A percentile compares a stretch with the other conserved stretches of the same genome.
These are phyloP conservation scores for Magallana gigas DNA, from an alignment of 1,140 invertebrate genomes.

Conservation along the genomic window DNA sequence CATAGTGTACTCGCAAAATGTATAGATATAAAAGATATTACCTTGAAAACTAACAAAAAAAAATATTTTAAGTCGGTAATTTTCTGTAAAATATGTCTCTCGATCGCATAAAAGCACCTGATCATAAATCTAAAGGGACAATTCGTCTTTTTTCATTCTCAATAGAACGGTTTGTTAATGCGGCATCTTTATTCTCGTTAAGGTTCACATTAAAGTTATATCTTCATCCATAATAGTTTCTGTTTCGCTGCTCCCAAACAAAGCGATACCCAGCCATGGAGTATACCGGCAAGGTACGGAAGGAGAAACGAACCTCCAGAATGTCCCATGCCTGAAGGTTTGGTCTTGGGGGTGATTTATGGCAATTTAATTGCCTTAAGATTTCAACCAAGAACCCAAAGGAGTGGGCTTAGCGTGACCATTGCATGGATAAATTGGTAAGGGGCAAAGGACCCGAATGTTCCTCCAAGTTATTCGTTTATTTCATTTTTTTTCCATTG, in stretches of 20 bases:
- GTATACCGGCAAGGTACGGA: neutral
- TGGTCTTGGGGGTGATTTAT: neutral
- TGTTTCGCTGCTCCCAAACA: constrained; percentile 15
- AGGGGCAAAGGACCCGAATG: too few relatives aligned
- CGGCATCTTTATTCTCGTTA: constrained; percentile 34
- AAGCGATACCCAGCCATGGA: neutral
- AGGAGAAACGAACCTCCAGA: neutral
- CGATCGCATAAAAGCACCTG: neutral
- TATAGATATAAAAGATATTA: neutral
- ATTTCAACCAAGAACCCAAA: neutral
- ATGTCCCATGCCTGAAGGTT: neutral
- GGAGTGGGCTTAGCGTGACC: neutral
- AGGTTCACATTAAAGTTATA: constrained; percentile 37
- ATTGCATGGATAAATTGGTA: neutral
- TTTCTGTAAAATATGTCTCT: neutral
- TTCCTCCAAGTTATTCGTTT: too few relatives aligned
- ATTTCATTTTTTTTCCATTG: neutral
- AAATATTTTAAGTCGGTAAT: neutral
- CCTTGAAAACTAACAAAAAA: neutral
- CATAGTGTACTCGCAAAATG: too few relatives aligned
- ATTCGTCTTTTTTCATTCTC: constrained; percentile 28
- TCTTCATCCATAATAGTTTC: constrained; percentile 38
- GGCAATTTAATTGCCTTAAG: constrained; percentile 8
- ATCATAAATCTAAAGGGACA: constrained; percentile 25
- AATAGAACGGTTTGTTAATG: constrained; percentile 27